These are phyloP conservation scores for Alosa sapidissima DNA, from an alignment of 2,797 vertebrate genomes.

Conservation along the genomic window DNA sequence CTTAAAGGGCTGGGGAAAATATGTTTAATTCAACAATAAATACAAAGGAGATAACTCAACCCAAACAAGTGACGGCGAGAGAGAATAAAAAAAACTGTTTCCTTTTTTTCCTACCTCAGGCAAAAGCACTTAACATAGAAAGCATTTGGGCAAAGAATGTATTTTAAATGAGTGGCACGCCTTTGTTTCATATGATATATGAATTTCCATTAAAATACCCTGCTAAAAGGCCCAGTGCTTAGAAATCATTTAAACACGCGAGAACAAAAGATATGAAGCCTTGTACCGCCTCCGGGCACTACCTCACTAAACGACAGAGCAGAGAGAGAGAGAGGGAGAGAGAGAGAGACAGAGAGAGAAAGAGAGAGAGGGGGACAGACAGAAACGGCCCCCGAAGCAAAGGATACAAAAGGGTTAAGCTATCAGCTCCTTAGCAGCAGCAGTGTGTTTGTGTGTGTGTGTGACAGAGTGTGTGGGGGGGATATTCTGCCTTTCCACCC, in stretches of 20 bases:
- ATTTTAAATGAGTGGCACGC: slow-evolving; percentile 47
- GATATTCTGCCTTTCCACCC: slow-evolving; percentile 62
- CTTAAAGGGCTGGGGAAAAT: slow-evolving; percentile 32
- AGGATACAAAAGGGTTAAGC: slow-evolving; percentile 58
- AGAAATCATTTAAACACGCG: slow-evolving; percentile 52
- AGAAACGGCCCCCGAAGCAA: slow-evolving; percentile 32
- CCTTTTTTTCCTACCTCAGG: slow-evolving; percentile 26
- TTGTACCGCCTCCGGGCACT: slow-evolving; percentile 40
- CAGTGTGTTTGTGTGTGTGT: slow-evolving; percentile 30
- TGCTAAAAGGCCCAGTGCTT: slow-evolving; percentile 43
- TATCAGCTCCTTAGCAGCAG: slow-evolving; percentile 57
- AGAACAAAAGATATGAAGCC: slow-evolving; percentile 49
- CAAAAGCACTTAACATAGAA: slow-evolving; percentile 47
- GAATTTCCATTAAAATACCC: slow-evolving; percentile 52
- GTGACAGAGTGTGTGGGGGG: neutral
- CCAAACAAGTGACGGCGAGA: neutral
- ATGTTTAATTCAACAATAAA: slow-evolving; percentile 12
- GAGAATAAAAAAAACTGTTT: neutral
- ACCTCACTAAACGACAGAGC: slow-evolving; percentile 28
- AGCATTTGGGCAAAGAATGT: slow-evolving; percentile 44
- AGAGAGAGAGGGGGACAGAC: neutral
- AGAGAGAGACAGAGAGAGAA: neutral
- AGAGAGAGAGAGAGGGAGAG: slow-evolving; percentile 13
- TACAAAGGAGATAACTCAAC: slow-evolving; percentile 4
- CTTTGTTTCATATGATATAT: slow-evolving; percentile 56